Evolutionary conservation across 2,113 vertebrate genomes (phyloP), one percentile per base, ranked within the genome.

Genomic region (Lonchura striata): DNA sequence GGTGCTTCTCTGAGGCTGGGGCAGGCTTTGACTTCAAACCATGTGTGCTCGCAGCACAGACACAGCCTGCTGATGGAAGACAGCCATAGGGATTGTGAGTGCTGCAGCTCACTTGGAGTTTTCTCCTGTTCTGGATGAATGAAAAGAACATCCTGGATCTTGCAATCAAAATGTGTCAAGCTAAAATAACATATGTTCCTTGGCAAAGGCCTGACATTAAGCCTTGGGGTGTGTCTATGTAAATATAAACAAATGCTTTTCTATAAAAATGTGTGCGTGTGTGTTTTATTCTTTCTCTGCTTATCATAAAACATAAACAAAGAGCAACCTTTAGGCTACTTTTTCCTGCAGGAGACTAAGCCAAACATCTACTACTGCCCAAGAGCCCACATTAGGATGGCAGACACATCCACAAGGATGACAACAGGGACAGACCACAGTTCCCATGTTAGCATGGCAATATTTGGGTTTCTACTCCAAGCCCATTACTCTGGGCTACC

Each of bases 111-210:
- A 25, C 77, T 95, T n/a, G 35, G 88, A 95, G 37, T 44, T 89
- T 71, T 91, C 87, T 76, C 65, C 66, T 72, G 63, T 91, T 89
- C 86, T 91, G 82, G 81, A 84, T 7, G 1, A 93, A 81, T 31
- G 59, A 85, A 92, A 92, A 94, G 70, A 95, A 88, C 44, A 24
- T 60, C 85, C 79, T 81, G 82, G 92, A 91, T 90, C 93, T 86
- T 88, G 90, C 94, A 95, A 87, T 92, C 91, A 84, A 96, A 88
- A 95, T 52, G 89, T 79, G 76, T 94, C 93, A 92, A 64, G 84
- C 84, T 95, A 92, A 90, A 95, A 82, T 80, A 96, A 95, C 50
- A 68, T 68, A 88, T 68, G 79, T 71, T 90, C 79, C 63, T 92
- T 92, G 91, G 86, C 91, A 95, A 94, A 30, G 44, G 52, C 6